Conservation (phyloP, 2,797 vertebrate genomes). For the Gymnoscopelus microlampas region DNA sequence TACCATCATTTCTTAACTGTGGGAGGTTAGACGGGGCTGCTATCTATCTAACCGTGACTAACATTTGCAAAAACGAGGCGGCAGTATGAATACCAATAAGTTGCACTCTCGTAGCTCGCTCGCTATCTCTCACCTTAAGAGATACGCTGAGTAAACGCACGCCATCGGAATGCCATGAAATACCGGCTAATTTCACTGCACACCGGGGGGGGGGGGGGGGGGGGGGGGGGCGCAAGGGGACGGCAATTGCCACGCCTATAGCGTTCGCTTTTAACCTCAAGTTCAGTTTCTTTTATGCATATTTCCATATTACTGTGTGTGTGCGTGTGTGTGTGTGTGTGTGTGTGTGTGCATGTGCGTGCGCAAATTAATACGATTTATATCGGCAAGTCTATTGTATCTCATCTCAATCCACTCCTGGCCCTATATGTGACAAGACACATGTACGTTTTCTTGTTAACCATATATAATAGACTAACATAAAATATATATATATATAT, state of each 20-base stretch:
- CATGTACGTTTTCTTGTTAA: too few species aligned
- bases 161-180: slow-evolving; percentile 70
- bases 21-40: slow-evolving; percentile 1
- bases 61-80: not conserved
- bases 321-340: too few species aligned
- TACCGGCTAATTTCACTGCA: slow-evolving; percentile 70
- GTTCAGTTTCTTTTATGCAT: too few species aligned
- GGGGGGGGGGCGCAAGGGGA: not conserved
- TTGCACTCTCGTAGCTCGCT: slow-evolving; percentile 24
- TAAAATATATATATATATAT: too few species aligned
- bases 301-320: not conserved
- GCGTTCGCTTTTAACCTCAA: too few species aligned
- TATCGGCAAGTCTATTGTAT: too few species aligned
- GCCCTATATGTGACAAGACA: too few species aligned
- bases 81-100: slow-evolving; percentile 31
- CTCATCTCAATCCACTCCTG: too few species aligned
- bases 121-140: slow-evolving; percentile 2
- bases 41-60: slow-evolving; percentile 18
- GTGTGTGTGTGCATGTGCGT: too few species aligned
- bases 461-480: too few species aligned
- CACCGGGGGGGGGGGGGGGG: slow-evolving; percentile 9
- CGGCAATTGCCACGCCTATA: too few species aligned
- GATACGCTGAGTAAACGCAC: slow-evolving; percentile 54
- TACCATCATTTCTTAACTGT: slow-evolving; percentile 24
- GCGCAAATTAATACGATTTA: too few species aligned